Conservation (phyloP, 2,797 vertebrate genomes). For the Coccyzus lansbergi region DNA sequence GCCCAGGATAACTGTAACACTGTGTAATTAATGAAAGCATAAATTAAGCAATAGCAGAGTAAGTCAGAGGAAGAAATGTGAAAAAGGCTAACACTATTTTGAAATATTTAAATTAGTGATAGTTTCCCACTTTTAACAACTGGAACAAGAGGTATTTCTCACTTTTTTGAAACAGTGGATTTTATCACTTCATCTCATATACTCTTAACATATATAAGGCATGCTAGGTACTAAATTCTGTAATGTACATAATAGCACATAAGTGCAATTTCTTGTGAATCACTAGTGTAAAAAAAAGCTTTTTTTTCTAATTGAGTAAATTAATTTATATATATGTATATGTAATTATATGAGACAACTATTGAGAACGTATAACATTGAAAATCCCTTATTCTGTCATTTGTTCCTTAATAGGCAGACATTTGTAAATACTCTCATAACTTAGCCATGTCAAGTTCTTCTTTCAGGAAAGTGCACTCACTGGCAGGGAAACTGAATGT, state of each 20-base stretch:
- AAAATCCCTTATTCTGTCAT: background rate
- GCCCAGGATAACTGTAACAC: background rate
- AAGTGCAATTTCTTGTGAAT: background rate
- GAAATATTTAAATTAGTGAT: background rate
- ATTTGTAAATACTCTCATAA: background rate
- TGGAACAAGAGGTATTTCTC: background rate
- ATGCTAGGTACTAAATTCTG: background rate
- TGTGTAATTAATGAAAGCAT: slow-evolving; percentile 2
- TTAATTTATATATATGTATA: background rate
- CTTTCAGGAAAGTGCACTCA: background rate
- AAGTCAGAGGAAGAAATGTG: background rate
- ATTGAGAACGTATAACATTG: fast-evolving
- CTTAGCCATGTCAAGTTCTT: background rate
- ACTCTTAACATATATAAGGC: background rate
- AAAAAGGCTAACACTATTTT: background rate
- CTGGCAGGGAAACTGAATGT: background rate
- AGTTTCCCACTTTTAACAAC: background rate
- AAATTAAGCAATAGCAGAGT: background rate
- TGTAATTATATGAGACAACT: background rate
- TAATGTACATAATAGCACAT: background rate
- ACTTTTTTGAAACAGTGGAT: background rate
- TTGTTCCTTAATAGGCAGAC: background rate
- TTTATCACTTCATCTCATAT: background rate
- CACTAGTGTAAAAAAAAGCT: background rate
- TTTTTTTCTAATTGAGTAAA: background rate